Evolutionary conservation across 2,113 vertebrate species (phyloP).

Genomic region (Brachyhypopomus gauderio): DNA sequence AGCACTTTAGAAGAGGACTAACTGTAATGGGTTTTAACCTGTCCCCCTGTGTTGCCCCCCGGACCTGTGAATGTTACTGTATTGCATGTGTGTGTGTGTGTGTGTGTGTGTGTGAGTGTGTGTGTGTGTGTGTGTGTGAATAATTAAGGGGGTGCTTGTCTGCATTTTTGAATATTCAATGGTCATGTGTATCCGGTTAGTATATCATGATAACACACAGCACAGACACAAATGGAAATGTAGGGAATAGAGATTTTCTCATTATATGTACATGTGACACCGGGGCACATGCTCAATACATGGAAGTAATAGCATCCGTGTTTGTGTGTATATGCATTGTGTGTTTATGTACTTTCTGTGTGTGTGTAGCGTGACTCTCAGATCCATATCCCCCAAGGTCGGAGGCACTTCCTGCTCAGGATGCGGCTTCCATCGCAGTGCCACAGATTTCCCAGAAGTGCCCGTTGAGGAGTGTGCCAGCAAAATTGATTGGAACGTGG

Average conservation of each 20-base stretch:
- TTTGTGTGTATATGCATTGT: neutral
- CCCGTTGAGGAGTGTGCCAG: conserved; percentile 50
- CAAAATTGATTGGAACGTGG: conserved; percentile 58
- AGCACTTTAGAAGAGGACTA: conserved; percentile 47
- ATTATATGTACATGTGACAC: neutral
- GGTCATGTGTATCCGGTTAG: too few relatives aligned
- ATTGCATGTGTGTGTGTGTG: neutral
- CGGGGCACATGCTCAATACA: neutral
- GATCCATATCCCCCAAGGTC: conserved; percentile 54
- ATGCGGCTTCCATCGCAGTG: conserved; percentile 55
- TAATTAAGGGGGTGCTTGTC: neutral
- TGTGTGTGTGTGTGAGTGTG: neutral
- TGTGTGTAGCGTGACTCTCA: conserved; percentile 19
- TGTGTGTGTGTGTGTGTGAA: conserved; percentile 8
- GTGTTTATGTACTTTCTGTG: neutral
- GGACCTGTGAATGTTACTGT: conserved; percentile 2
- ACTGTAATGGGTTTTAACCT: conserved; percentile 48
- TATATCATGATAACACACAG: too few relatives aligned
- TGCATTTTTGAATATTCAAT: neutral
- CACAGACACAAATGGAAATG: too few relatives aligned
- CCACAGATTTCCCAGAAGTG: conserved; percentile 61
- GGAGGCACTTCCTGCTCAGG: conserved; percentile 51
- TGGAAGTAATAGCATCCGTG: neutral
- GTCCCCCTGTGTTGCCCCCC: neutral
- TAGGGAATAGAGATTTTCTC: too few relatives aligned